Percentiles rank a stretch among this genome's conserved stretches.
Conservation (phyloP, 2,888 invertebrate species). For the Epistrophe grossulariae region DNA sequence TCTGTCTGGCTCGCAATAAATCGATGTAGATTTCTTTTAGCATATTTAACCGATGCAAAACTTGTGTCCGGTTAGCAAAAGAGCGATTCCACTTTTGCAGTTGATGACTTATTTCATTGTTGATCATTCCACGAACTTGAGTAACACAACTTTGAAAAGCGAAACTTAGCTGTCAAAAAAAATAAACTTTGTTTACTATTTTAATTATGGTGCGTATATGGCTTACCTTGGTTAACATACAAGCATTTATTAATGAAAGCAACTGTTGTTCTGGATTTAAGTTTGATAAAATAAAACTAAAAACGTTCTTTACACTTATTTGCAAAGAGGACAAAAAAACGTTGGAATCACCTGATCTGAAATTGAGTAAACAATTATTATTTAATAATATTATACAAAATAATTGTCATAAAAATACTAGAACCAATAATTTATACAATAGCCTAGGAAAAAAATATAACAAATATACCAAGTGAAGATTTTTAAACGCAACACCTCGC, state of each 20-base stretch:
- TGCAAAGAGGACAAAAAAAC: conserved; percentile 43
- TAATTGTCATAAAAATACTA: too few relatives aligned
- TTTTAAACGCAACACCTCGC: too few relatives aligned
- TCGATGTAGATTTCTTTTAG: conserved; percentile 48
- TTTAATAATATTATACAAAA: background rate
- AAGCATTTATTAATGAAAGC: conserved; percentile 57
- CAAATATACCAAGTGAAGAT: too few relatives aligned
- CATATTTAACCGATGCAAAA: conserved; percentile 33
- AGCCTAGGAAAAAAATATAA: too few relatives aligned
- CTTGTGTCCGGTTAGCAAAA: background rate
- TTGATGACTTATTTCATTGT: conserved; percentile 47
- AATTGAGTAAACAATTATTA: background rate
- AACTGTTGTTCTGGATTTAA: conserved; percentile 55
- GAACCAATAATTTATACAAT: too few relatives aligned
- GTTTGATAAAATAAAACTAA: conserved; percentile 60
- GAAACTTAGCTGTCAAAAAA: conserved; percentile 25
- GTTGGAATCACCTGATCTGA: conserved; percentile 54
- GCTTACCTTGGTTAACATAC: conserved; percentile 56
- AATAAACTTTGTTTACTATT: background rate
- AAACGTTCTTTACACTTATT: conserved; percentile 57
- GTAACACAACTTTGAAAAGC: conserved; percentile 60
- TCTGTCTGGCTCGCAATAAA: conserved; percentile 43
- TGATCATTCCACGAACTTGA: conserved; percentile 45
- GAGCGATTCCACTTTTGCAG: conserved; percentile 33
- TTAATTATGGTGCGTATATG: background rate